These are phyloP conservation scores for Julus scanicus DNA, from an alignment of 2,888 invertebrate species.

Conservation along the genomic window DNA sequence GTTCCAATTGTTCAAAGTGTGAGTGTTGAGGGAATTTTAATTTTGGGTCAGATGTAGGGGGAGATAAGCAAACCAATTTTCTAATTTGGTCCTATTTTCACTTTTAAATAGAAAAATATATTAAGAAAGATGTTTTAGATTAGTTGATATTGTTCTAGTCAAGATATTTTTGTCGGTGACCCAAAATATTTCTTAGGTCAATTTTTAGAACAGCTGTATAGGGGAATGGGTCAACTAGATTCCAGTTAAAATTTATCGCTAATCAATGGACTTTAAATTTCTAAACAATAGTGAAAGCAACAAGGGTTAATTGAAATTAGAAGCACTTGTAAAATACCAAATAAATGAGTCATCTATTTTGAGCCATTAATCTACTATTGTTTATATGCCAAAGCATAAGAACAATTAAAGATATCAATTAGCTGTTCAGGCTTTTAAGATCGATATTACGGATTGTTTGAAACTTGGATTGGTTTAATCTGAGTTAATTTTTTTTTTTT, in stretches of 20 bases:
- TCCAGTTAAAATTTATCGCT: neutral
- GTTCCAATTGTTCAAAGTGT: neutral
- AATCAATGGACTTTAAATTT: neutral
- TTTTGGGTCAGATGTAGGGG: constrained; percentile 1
- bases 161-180: neutral
- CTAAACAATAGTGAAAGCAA: neutral
- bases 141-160: neutral
- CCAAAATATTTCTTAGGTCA: constrained; percentile 25
- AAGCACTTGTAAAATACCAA: neutral
- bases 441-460: neutral
- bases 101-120: neutral
- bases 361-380: no score
- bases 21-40: neutral
- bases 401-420: no score
- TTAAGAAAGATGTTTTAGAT: neutral
- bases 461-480: no score
- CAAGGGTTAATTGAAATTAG: neutral
- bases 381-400: no score
- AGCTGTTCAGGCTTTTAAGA: neutral
- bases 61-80: neutral
- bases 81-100: neutral
- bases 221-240: neutral
- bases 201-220: neutral
- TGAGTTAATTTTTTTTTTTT: no score
- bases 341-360: neutral